These are phyloP conservation scores for Eucidaris tribuloides DNA, from an alignment of 35 echinoderm and acorn worm species.

Conservation along the genomic window DNA sequence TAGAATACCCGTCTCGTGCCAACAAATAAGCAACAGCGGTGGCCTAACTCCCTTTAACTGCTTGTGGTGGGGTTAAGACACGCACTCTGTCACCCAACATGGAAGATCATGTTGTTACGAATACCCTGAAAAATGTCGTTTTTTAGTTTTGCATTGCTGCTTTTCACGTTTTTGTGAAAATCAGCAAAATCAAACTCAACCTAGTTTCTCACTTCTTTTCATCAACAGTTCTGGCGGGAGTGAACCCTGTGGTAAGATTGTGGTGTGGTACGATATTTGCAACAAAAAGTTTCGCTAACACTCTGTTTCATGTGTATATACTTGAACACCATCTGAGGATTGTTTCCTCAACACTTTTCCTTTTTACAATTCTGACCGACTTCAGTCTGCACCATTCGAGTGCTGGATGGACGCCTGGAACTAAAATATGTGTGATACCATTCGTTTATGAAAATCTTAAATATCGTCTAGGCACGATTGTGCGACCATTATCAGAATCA, in stretches of 20 bases:
- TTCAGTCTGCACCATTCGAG: background rate
- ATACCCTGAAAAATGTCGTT: no score
- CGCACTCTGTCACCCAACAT: background rate
- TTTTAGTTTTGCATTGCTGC: background rate
- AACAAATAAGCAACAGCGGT: background rate
- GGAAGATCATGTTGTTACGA: background rate
- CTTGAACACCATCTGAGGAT: no score
- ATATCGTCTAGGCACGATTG: background rate
- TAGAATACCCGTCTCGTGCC: background rate
- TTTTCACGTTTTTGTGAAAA: background rate
- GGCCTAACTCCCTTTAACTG: background rate
- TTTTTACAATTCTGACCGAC: conserved; percentile 32
- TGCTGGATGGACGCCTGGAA: background rate
- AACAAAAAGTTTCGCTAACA: conserved; percentile 28
- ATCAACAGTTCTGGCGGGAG: conserved; percentile 36
- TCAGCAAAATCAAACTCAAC: background rate
- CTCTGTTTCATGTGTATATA: conserved; percentile 44
- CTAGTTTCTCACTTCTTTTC: background rate
- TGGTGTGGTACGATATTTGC: conserved; percentile 56
- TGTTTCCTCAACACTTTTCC: conserved; percentile 56
- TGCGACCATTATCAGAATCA: conserved; percentile 11
- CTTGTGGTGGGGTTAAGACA: background rate
- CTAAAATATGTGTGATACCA: background rate
- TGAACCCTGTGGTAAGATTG: conserved; percentile 48
- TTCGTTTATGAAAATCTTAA: background rate